These are phyloP conservation scores for Magallana nippona DNA, from an alignment of 2,888 invertebrate genomes.

Conservation along the genomic window DNA sequence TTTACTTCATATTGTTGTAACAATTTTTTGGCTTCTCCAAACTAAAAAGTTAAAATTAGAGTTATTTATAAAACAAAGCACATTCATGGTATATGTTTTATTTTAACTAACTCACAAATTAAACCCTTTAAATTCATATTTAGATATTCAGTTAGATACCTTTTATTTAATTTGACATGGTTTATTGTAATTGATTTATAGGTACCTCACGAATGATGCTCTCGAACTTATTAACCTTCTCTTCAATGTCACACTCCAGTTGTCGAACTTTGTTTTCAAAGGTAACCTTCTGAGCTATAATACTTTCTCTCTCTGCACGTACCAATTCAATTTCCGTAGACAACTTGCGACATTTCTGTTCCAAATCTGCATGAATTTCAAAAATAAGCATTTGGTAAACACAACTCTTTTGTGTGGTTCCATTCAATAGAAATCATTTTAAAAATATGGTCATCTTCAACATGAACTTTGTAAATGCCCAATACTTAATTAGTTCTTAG, in stretches of 20 bases:
- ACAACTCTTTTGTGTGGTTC: no score
- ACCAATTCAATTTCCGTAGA: conserved; percentile 66
- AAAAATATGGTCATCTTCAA: no score
- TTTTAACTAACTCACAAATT: no score
- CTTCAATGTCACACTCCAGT: conserved; percentile 67
- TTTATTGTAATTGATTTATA: no score
- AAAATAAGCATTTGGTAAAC: not conserved
- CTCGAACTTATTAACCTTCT: conserved; percentile 68
- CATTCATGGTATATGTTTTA: no score
- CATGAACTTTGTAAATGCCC: no score
- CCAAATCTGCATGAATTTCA: conserved; percentile 53
- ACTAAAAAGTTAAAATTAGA: conserved; percentile 50
- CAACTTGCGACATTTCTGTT: conserved; percentile 60
- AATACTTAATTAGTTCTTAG: no score
- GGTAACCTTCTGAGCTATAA: conserved; percentile 63
- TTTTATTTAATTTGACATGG: no score
- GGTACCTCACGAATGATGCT: conserved; percentile 68
- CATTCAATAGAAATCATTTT: no score
- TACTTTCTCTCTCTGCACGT: conserved; percentile 69
- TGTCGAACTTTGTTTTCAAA: conserved; percentile 68
- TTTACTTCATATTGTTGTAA: conserved; percentile 65
- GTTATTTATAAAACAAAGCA: no score
- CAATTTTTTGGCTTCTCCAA: conserved; percentile 63
- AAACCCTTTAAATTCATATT: no score
- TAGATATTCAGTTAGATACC: no score